A percentile compares a stretch with the other conserved stretches of the same genome.
phyloP scores from a whole-genome alignment of 2,888 invertebrate species.

The Ditula angustiorana region DNA sequence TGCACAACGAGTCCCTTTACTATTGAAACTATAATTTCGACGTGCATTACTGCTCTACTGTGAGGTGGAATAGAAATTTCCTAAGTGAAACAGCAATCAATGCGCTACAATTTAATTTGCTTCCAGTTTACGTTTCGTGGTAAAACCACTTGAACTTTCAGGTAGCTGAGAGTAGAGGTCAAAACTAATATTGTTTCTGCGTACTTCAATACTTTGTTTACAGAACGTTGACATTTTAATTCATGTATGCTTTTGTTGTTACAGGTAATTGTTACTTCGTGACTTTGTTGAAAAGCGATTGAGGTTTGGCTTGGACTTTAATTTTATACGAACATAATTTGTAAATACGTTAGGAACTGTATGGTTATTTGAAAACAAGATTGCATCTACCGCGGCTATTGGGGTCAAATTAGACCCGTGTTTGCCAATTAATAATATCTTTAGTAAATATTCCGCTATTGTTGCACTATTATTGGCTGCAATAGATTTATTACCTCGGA shows the following conservation, averaged over 20 bases:
- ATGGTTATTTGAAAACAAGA: neutral
- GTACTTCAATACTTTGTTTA: slow-evolving; percentile 46
- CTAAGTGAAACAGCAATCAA: neutral
- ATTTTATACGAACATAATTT: neutral
- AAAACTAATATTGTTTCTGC: slow-evolving; percentile 41
- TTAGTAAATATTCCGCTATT: slow-evolving; percentile 24
- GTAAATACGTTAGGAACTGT: neutral
- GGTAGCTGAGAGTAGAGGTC: slow-evolving; percentile 43
- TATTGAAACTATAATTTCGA: neutral
- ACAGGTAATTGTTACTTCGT: slow-evolving; percentile 54
- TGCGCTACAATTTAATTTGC: slow-evolving; percentile 2
- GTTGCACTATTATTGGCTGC: slow-evolving; percentile 19
- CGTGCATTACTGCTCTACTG: slow-evolving; percentile 15
- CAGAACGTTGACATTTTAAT: slow-evolving; percentile 50
- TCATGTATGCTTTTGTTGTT: slow-evolving; percentile 55
- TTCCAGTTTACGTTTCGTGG: neutral
- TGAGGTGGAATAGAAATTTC: neutral
- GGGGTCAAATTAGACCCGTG: slow-evolving; percentile 25
- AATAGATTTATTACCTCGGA: slow-evolving; percentile 25
- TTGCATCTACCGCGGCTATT: neutral
- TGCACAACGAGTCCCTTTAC: neutral
- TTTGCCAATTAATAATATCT: slow-evolving; percentile 25
- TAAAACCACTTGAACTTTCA: slow-evolving; percentile 54
- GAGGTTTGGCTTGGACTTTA: slow-evolving; percentile 43
- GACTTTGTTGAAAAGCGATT: slow-evolving; percentile 40